Evolutionary conservation across 37 sponge, comb jelly and placozoan species (phyloP).

Genomic region (Geodia barretti): DNA sequence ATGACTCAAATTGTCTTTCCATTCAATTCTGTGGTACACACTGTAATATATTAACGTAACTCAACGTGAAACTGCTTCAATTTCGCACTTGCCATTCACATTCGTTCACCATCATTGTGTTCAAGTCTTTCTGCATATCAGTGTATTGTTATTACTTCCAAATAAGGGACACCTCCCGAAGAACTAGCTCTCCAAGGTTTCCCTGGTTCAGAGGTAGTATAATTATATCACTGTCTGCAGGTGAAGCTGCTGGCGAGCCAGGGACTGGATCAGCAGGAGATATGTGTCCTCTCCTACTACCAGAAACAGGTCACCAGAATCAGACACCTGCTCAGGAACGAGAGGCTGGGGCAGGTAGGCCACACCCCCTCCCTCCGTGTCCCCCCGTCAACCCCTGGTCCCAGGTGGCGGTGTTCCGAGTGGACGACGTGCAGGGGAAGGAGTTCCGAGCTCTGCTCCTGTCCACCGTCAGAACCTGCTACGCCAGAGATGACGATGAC

Average conservation of each 20-base stretch:
- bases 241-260: conserved; percentile 14
- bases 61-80: too few species aligned
- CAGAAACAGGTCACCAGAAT: conserved; percentile 57
- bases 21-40: too few species aligned
- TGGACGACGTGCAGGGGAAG: conserved; percentile 79
- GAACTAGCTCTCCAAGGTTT: too few species aligned
- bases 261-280: conserved; percentile 44
- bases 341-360: conserved; percentile 33
- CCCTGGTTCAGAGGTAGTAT: too few species aligned
- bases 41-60: too few species aligned
- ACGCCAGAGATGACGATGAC: conserved; percentile 18
- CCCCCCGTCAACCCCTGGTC: not conserved
- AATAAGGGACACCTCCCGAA: too few species aligned
- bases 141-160: too few species aligned
- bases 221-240: conserved; percentile 2
- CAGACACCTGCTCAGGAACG: conserved; percentile 46
- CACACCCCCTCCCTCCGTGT: not conserved
- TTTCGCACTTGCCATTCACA: too few species aligned
- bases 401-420: conserved; percentile 65
- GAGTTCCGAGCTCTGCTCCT: conserved; percentile 85
- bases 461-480: conserved; percentile 84
- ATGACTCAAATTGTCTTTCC: too few species aligned
- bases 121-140: too few species aligned
- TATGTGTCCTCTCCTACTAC: conserved; percentile 88
- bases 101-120: too few species aligned